These are phyloP conservation scores for Pseudomugil gertrudae DNA, from an alignment of 2,797 vertebrate species.

Conservation along the genomic window DNA sequence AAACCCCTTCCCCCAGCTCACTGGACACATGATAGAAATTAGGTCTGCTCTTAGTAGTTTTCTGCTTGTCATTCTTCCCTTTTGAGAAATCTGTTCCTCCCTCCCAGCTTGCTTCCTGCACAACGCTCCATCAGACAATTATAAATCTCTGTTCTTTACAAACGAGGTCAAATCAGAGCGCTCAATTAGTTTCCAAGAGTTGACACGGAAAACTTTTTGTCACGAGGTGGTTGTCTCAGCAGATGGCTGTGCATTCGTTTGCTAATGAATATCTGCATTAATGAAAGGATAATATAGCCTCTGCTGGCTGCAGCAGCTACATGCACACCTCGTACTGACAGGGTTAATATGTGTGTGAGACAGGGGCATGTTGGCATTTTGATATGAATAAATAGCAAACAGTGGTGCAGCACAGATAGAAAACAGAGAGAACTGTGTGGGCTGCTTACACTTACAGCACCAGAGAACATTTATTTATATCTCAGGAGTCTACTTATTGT, in stretches of 20 bases:
- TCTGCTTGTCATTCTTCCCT: conserved; percentile 70
- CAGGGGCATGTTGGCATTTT: conserved; percentile 16
- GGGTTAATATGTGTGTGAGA: conserved; percentile 22
- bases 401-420: conserved; percentile 40
- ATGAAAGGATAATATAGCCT: conserved; percentile 8
- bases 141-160: conserved; percentile 74
- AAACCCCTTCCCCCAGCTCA: conserved; percentile 1
- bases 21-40: conserved; percentile 50
- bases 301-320: conserved; percentile 17
- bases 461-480: conserved; percentile 72
- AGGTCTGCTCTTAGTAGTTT: conserved; percentile 67
- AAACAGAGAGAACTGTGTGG: conserved; percentile 58
- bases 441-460: conserved; percentile 50
- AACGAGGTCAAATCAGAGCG: conserved; percentile 77
- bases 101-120: conserved; percentile 60
- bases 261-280: conserved; percentile 25
- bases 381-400: conserved; percentile 50
- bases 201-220: conserved; percentile 52
- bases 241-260: conserved; percentile 22
- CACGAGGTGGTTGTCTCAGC: conserved; percentile 60
- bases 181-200: conserved; percentile 68
- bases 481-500: conserved; percentile 49
- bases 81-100: conserved; percentile 65
- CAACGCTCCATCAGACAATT: conserved; percentile 70
- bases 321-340: conserved; percentile 12